Conservation (phyloP, 2,797 vertebrate species). For the Pangasius mekongensis region DNA sequence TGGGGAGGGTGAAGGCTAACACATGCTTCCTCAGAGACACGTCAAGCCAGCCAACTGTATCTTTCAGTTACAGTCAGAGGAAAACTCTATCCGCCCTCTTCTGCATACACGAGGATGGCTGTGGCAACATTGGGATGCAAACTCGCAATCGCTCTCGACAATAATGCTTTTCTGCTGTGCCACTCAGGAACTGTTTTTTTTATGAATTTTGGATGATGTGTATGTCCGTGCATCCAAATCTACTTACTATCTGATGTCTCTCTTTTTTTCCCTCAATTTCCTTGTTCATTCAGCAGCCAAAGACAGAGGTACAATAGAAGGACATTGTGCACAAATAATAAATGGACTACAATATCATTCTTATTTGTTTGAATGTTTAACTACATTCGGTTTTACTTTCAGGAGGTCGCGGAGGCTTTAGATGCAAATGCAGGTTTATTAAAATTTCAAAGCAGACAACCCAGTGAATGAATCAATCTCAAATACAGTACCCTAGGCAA, state of each 20-base stretch:
- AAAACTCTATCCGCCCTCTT: neutral
- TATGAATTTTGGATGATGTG: neutral
- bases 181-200: neutral
- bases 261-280: neutral
- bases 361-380: neutral
- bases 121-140: neutral
- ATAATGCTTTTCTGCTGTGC: neutral
- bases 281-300: neutral
- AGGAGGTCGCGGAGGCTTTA: neutral
- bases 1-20: neutral
- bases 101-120: neutral
- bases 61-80: neutral
- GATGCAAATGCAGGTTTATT: slow-evolving; percentile 13
- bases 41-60: neutral
- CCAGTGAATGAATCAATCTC: neutral
- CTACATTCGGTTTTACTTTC: neutral
- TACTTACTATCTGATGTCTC: neutral
- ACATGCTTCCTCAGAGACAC: neutral
- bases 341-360: neutral
- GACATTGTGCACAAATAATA: neutral
- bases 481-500: neutral
- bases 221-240: neutral
- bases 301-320: neutral
- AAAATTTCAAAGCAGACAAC: slow-evolving; percentile 10
- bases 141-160: neutral